phyloP scores from a whole-genome alignment of 2,113 vertebrate species.

The Sapajus apella region DNA sequence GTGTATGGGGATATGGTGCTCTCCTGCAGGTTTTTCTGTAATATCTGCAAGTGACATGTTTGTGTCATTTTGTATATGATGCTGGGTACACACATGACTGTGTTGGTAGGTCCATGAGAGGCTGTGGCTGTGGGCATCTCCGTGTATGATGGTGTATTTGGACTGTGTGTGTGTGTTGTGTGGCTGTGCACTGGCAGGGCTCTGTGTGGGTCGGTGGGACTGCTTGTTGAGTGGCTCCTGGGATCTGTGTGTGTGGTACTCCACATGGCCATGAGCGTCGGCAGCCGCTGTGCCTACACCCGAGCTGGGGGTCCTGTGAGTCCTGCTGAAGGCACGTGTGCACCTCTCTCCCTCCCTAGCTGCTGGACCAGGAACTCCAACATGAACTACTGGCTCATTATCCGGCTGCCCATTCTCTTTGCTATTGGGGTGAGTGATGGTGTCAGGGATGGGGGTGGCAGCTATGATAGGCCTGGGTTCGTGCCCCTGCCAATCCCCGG shows the following conservation, averaged over 20 bases:
- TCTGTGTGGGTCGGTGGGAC: not conserved
- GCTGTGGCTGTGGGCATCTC: fast-evolving
- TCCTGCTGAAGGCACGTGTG: not conserved
- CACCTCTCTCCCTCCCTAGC: conserved; percentile 75
- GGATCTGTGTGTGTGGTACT: not conserved
- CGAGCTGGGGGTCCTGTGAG: not conserved
- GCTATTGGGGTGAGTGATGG: conserved; percentile 88
- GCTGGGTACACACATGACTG: not conserved
- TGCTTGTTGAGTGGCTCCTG: not conserved
- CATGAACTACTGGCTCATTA: conserved; percentile 92
- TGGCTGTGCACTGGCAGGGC: not conserved
- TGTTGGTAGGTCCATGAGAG: not conserved
- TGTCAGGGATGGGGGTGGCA: not conserved
- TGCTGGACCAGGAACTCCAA: conserved; percentile 93
- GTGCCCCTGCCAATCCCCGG: not conserved
- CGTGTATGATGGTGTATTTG: not conserved
- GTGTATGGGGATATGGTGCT: fast-evolving
- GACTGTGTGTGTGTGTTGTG: not conserved
- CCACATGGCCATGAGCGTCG: not conserved
- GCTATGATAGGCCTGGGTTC: not conserved
- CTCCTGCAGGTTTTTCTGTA: not conserved
- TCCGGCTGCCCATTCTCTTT: conserved; percentile 89
- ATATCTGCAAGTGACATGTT: not conserved
- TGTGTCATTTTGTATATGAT: not conserved
- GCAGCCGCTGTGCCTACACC: not conserved